Evolutionary conservation across 2,888 invertebrate species (phyloP).

Genomic region (Ctenicera cuprea): DNA sequence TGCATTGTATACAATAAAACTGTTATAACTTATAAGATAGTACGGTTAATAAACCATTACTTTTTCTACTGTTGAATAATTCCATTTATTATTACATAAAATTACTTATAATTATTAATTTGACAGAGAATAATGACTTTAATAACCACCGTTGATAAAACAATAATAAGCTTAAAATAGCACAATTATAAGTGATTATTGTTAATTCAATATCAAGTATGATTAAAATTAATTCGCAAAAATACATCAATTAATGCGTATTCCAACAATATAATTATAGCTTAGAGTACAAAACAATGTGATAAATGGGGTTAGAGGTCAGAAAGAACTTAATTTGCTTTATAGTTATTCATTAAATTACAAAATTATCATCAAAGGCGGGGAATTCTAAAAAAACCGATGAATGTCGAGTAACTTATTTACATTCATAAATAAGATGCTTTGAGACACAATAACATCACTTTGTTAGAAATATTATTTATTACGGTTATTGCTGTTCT

Average conservation of each 20-base stretch:
- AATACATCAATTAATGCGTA: slow-evolving; percentile 35
- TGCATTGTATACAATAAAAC: background rate
- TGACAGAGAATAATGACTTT: slow-evolving; percentile 14
- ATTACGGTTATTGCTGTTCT: slow-evolving; percentile 9
- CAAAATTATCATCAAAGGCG: slow-evolving; percentile 51
- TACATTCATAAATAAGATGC: slow-evolving; percentile 27
- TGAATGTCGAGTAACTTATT: slow-evolving; percentile 27
- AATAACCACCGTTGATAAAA: slow-evolving; percentile 25
- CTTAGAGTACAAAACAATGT: slow-evolving; percentile 37
- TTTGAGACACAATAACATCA: slow-evolving; percentile 73
- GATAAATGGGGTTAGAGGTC: slow-evolving; percentile 41
- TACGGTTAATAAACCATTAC: slow-evolving; percentile 22
- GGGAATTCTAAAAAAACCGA: slow-evolving; percentile 29
- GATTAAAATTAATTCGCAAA: slow-evolving; percentile 45
- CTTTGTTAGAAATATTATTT: slow-evolving; percentile 13
- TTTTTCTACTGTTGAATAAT: slow-evolving; percentile 27
- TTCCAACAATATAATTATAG: slow-evolving; percentile 36
- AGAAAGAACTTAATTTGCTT: slow-evolving; percentile 39
- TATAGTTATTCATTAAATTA: slow-evolving; percentile 45
- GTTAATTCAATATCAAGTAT: slow-evolving; percentile 40
- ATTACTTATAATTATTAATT: slow-evolving; percentile 30
- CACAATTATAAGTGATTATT: slow-evolving; percentile 35
- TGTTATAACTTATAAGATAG: background rate
- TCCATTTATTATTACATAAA: slow-evolving; percentile 30
- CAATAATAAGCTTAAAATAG: slow-evolving; percentile 34